A percentile compares a stretch with the other conserved stretches of the same genome.
Conservation (phyloP, 2,113 vertebrate genomes). For the Solea solea region DNA sequence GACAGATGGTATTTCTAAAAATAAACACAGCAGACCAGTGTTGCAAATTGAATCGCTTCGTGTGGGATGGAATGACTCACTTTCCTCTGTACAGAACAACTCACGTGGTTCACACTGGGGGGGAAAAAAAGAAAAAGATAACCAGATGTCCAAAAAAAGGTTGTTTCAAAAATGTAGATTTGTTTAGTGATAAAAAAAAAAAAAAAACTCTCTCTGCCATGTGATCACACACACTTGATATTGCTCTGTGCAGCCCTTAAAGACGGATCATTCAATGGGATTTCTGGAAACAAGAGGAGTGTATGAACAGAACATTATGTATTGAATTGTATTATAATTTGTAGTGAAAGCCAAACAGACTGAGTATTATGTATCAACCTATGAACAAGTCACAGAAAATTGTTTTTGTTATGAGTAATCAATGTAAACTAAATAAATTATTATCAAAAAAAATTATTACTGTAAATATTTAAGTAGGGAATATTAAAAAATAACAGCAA, state of each 20-base stretch:
- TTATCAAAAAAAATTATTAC: not conserved
- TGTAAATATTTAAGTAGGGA: not conserved
- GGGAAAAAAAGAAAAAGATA: conserved; percentile 4
- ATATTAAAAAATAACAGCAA: not conserved
- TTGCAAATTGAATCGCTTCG: conserved; percentile 50
- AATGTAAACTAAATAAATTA: not conserved
- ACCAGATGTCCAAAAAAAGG: conserved; percentile 8
- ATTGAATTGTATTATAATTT: not conserved
- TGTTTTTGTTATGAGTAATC: not conserved
- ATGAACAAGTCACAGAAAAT: not conserved
- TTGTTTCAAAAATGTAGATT: not conserved
- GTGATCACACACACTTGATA: conserved; percentile 8
- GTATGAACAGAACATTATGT: not conserved
- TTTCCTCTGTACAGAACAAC: conserved; percentile 24
- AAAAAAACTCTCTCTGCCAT: conserved; percentile 1
- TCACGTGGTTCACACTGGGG: conserved; percentile 34
- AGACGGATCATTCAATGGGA: conserved; percentile 1
- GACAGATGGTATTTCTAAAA: conserved; percentile 70
- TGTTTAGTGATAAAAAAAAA: not conserved
- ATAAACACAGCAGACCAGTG: conserved; percentile 55
- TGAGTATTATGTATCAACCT: not conserved
- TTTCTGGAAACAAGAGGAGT: not conserved
- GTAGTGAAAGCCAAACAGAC: not conserved
- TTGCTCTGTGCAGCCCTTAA: not conserved
- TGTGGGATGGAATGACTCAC: conserved; percentile 72